phyloP scores from a whole-genome alignment of 1,140 invertebrate species.

The Chelonus insularis region DNA sequence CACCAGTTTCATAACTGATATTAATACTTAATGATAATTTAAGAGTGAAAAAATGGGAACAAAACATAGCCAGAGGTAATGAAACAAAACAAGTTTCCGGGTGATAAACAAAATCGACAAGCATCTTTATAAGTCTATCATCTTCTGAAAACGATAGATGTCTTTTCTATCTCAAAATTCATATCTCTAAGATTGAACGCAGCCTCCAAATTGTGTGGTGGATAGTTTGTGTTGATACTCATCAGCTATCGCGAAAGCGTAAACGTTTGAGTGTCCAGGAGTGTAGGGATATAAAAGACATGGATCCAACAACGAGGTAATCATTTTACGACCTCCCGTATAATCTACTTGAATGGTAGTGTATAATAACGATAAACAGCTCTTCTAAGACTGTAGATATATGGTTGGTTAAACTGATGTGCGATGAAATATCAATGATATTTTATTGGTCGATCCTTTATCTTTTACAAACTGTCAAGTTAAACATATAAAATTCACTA shows the following conservation, averaged over 20 bases:
- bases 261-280: neutral
- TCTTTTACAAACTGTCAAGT: constrained; percentile 35
- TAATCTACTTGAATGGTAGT: constrained; percentile 34
- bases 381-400: constrained; percentile 36
- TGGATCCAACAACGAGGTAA: constrained; percentile 27
- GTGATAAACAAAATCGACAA: too few relatives aligned
- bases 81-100: too few relatives aligned
- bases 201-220: too few relatives aligned
- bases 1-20: too few relatives aligned
- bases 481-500: constrained; percentile 36
- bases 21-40: too few relatives aligned
- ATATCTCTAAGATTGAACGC: too few relatives aligned
- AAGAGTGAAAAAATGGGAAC: too few relatives aligned
- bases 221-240: too few relatives aligned
- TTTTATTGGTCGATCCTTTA: constrained; percentile 45
- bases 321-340: constrained; percentile 42
- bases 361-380: constrained; percentile 48
- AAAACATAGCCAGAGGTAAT: too few relatives aligned
- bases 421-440: constrained; percentile 51
- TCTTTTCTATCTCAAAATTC: too few relatives aligned
- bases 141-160: too few relatives aligned
- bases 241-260: neutral
- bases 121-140: too few relatives aligned
- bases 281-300: neutral
- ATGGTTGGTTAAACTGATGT: constrained; percentile 2